Conservation (phyloP, 2,113 vertebrate genomes). For the Eublepharis macularius region DNA sequence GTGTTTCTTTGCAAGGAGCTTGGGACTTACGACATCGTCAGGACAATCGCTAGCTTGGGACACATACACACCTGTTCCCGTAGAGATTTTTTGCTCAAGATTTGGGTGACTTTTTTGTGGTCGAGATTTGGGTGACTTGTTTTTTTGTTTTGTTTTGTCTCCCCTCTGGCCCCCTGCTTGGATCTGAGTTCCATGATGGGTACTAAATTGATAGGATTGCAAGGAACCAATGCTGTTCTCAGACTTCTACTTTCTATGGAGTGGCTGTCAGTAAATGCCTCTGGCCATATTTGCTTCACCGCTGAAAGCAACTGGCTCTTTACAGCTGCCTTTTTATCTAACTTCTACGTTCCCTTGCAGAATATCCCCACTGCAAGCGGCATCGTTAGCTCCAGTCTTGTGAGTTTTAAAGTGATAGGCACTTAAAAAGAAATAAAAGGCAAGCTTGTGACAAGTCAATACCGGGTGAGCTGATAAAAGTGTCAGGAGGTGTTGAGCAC, state of each 20-base stretch:
- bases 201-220: neutral
- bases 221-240: neutral
- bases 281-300: neutral
- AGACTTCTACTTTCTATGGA: neutral
- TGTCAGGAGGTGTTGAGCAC: neutral
- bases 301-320: neutral
- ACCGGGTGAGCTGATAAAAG: neutral
- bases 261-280: neutral
- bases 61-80: too few relatives aligned
- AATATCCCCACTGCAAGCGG: neutral
- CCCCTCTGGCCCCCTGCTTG: too few relatives aligned
- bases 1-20: too few relatives aligned
- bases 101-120: too few relatives aligned
- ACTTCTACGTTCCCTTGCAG: neutral
- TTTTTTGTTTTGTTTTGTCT: neutral
- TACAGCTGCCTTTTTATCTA: neutral
- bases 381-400: neutral
- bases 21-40: too few relatives aligned
- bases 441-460: neutral
- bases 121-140: too few relatives aligned
- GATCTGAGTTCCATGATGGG: too few relatives aligned
- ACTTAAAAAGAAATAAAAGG: neutral
- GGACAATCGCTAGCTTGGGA: too few relatives aligned
- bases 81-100: too few relatives aligned
- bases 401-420: neutral